These are phyloP conservation scores for Carlito syrichta DNA, from an alignment of 2,113 vertebrate genomes.

Conservation along the genomic window DNA sequence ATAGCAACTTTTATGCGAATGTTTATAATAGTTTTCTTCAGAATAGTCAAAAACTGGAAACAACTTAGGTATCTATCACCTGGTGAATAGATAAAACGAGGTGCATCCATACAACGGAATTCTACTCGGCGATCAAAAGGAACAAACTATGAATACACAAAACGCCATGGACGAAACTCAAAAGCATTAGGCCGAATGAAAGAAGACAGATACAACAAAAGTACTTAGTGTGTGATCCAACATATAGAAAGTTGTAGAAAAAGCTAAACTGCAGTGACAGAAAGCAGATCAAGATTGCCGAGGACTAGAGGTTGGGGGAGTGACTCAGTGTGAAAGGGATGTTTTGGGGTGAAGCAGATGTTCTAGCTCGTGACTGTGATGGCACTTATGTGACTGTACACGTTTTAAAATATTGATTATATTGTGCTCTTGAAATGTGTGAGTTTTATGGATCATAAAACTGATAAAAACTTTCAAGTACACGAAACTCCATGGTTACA, in stretches of 20 bases:
- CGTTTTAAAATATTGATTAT: not conserved
- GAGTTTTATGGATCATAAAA: not conserved
- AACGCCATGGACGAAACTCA: not conserved
- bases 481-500: not conserved
- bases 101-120: not conserved
- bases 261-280: not conserved
- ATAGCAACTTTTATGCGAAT: not conserved
- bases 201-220: not conserved
- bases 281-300: not conserved
- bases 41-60: not conserved
- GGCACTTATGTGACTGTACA: not conserved
- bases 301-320: not conserved
- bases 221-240: not conserved
- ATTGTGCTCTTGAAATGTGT: not conserved
- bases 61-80: not conserved
- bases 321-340: too few relatives aligned
- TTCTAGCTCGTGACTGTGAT: not conserved
- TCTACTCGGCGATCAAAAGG: not conserved
- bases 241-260: not conserved
- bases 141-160: too few relatives aligned
- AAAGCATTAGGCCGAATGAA: not conserved
- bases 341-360: not conserved
- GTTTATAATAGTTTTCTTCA: not conserved
- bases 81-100: not conserved
- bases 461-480: not conserved